A percentile compares a stretch with the other conserved stretches of the same genome.
These are phyloP conservation scores for Uloborus plumipes DNA, from an alignment of 2,888 invertebrate genomes.

Conservation along the genomic window DNA sequence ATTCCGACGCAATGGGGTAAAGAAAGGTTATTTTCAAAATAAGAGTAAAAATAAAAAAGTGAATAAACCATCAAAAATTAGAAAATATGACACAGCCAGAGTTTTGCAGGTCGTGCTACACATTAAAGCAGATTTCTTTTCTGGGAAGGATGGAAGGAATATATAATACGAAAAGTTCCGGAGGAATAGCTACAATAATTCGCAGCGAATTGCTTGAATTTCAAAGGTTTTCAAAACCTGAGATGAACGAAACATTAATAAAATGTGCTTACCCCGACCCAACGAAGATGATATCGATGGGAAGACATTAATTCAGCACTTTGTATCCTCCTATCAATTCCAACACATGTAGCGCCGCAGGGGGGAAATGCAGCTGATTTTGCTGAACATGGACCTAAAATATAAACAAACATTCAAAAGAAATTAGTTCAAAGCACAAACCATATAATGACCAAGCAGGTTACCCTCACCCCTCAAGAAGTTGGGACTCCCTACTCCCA, in stretches of 20 bases:
- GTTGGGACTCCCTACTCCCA: too few relatives aligned
- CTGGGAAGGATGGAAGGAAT: too few relatives aligned
- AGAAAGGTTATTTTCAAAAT: too few relatives aligned
- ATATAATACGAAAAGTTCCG: too few relatives aligned
- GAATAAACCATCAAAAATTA: too few relatives aligned
- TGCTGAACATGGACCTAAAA: background rate
- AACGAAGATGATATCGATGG: constrained; percentile 32
- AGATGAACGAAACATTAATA: background rate
- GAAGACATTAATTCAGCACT: constrained; percentile 48
- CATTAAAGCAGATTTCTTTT: too few relatives aligned
- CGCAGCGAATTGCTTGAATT: background rate
- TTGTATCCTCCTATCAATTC: constrained; percentile 43
- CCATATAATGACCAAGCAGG: background rate
- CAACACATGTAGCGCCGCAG: constrained; percentile 5
- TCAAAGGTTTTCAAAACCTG: background rate
- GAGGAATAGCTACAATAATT: too few relatives aligned
- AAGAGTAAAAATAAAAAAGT: too few relatives aligned
- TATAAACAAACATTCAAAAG: background rate
- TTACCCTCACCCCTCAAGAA: too few relatives aligned
- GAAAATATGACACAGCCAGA: too few relatives aligned
- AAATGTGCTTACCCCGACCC: constrained; percentile 41
- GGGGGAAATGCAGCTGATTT: background rate
- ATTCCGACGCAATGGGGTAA: too few relatives aligned
- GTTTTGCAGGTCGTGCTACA: too few relatives aligned
- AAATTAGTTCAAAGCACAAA: background rate